phyloP scores from a whole-genome alignment of 2,888 invertebrate species.

The Rambutsinella grinnellia region DNA sequence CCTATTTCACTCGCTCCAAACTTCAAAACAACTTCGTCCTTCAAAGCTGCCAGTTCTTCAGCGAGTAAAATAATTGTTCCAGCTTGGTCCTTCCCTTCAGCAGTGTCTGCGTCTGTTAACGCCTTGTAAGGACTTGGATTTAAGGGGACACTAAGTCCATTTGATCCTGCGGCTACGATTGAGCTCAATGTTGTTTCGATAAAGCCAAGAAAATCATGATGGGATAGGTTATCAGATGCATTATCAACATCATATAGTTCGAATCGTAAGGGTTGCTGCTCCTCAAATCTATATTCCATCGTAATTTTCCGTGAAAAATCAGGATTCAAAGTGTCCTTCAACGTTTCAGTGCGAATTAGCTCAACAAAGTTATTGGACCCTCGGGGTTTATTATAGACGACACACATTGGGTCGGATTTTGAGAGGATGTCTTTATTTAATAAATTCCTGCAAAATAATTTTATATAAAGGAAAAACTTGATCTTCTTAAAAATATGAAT shows the following conservation, averaged over 20 bases:
- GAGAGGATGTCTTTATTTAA: conserved; percentile 72
- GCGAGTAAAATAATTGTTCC: conserved; percentile 61
- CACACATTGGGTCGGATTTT: conserved; percentile 74
- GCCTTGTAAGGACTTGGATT: no score
- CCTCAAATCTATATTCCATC: conserved; percentile 73
- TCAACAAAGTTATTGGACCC: conserved; percentile 69
- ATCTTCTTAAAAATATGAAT: neutral
- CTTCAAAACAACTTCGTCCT: conserved; percentile 60
- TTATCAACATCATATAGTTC: conserved; percentile 70
- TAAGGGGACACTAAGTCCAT: no score
- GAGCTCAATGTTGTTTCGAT: conserved; percentile 73
- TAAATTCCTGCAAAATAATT: conserved; percentile 69
- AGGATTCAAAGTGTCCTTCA: conserved; percentile 71
- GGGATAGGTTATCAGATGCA: conserved; percentile 67
- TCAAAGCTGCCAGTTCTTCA: conserved; percentile 63
- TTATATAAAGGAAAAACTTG: neutral
- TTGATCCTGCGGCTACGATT: conserved; percentile 68
- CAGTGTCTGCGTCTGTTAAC: no score
- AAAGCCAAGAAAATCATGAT: conserved; percentile 72
- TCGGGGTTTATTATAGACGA: conserved; percentile 69
- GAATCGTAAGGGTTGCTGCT: conserved; percentile 73
- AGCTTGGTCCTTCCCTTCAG: no score
- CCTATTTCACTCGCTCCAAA: neutral
- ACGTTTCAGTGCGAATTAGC: conserved; percentile 70
- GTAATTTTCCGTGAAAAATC: conserved; percentile 70